phyloP scores from a whole-genome alignment of 2,113 vertebrate species.

The Urocynchramus pylzowi region DNA sequence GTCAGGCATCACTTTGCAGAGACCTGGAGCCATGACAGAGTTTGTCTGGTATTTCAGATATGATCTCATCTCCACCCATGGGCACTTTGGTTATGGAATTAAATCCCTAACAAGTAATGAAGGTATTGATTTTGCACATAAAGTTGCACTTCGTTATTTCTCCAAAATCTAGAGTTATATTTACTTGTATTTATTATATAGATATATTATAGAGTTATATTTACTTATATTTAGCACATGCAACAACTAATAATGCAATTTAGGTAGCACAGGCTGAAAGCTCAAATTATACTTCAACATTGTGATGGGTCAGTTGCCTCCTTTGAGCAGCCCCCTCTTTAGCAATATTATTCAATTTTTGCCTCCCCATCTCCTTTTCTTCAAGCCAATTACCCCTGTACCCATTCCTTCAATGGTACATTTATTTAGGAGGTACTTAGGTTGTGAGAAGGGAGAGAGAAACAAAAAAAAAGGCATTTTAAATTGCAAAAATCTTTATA shows the following conservation, averaged over 20 bases:
- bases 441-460: rapidly evolving
- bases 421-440: neutral
- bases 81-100: neutral
- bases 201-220: neutral
- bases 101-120: neutral
- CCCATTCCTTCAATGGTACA: neutral
- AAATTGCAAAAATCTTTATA: neutral
- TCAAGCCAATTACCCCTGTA: neutral
- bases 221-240: neutral
- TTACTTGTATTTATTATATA: neutral
- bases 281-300: neutral
- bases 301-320: neutral
- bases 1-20: neutral
- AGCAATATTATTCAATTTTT: neutral
- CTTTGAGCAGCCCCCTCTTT: neutral
- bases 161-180: neutral
- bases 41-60: neutral
- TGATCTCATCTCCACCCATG: neutral
- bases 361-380: neutral
- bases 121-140: neutral
- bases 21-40: neutral
- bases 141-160: neutral
- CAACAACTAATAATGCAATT: neutral
- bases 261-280: neutral
- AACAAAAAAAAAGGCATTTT: neutral